These are phyloP conservation scores for Drosophila setosimentum DNA, from an alignment of 2,888 invertebrate species.

Conservation along the genomic window DNA sequence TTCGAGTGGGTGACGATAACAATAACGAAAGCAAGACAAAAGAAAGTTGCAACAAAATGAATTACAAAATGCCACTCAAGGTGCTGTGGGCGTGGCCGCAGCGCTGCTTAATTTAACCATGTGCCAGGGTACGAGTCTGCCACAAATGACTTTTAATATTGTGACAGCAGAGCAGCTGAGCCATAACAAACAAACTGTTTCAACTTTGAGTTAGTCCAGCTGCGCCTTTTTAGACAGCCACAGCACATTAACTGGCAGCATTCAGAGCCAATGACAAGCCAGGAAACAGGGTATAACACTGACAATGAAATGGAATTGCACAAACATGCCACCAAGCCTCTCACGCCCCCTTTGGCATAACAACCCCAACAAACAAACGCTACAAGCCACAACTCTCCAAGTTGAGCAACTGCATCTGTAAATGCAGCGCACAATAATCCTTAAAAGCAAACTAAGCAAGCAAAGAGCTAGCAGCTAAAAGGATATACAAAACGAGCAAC, in stretches of 20 bases:
- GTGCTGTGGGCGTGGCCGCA: constrained; percentile 50
- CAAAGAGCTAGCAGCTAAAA: constrained; percentile 34
- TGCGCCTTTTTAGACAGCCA: constrained; percentile 25
- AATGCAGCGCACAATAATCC: constrained; percentile 50
- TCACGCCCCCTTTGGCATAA: background rate
- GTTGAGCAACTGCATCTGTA: constrained; percentile 47
- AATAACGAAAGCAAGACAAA: constrained; percentile 35
- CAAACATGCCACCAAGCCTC: constrained; percentile 42
- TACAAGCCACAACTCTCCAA: constrained; percentile 7
- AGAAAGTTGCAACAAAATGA: constrained; percentile 54
- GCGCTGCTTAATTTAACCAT: constrained; percentile 43
- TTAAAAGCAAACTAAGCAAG: constrained; percentile 55
- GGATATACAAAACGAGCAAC: constrained; percentile 13
- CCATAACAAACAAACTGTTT: constrained; percentile 20
- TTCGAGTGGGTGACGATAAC: constrained; percentile 31
- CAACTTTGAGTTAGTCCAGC: constrained; percentile 45
- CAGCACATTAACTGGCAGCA: constrained; percentile 58
- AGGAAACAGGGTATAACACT: constrained; percentile 65
- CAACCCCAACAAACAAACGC: constrained; percentile 10
- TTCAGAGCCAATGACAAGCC: constrained; percentile 65
- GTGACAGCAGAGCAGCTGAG: constrained; percentile 31
- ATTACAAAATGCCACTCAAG: constrained; percentile 56
- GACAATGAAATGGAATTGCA: constrained; percentile 80
- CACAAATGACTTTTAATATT: constrained; percentile 51
- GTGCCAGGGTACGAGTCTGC: constrained; percentile 27